phyloP scores from a whole-genome alignment of 2,113 vertebrate species.

The Dryoscopus gambensis region DNA sequence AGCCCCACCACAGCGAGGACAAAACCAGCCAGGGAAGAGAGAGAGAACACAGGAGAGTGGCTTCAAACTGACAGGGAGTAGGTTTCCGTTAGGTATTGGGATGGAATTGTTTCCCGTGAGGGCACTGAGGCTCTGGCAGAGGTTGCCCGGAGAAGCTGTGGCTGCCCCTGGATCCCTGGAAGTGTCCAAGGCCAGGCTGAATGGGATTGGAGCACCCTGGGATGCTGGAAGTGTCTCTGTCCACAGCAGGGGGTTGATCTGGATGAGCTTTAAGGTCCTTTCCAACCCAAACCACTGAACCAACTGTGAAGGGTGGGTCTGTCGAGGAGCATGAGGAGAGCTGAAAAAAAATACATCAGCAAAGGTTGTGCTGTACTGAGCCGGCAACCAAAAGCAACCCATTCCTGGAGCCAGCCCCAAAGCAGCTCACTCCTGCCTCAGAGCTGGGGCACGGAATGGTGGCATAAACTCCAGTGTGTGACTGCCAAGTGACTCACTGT shows the following conservation, averaged over 20 bases:
- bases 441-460: rapidly evolving
- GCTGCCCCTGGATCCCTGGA: not conserved
- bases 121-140: rapidly evolving
- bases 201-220: not conserved
- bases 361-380: not conserved
- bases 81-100: rapidly evolving
- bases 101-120: rapidly evolving
- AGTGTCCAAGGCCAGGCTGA: not conserved
- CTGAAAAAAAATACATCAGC: not conserved
- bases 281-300: not conserved
- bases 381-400: rapidly evolving
- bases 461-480: not conserved
- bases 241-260: not conserved
- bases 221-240: not conserved
- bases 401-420: not conserved
- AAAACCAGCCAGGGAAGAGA: not conserved
- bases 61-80: rapidly evolving
- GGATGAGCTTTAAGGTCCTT: not conserved
- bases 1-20: not conserved
- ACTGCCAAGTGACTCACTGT: not conserved
- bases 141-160: not conserved
- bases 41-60: not conserved
- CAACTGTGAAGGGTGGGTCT: not conserved
- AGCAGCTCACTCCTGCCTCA: not conserved
- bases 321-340: not conserved